Evolutionary conservation across 2,797 vertebrate genomes (phyloP).

Genomic region (Sphenodon punctatus): DNA sequence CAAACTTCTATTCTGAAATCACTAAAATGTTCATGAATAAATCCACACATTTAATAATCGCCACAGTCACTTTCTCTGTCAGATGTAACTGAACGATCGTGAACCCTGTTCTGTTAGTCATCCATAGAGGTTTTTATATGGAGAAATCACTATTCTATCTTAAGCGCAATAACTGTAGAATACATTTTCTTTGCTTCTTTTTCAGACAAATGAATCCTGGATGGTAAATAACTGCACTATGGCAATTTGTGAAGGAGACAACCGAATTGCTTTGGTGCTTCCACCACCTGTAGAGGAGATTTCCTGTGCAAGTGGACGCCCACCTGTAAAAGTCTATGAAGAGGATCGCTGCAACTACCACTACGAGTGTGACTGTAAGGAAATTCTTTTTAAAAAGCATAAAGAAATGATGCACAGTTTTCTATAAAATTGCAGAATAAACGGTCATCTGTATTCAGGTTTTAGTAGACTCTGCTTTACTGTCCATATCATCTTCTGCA

Average conservation of each 20-base stretch:
- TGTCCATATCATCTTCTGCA: neutral
- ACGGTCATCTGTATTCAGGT: neutral
- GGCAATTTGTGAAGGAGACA: conserved; percentile 61
- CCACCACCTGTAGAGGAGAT: conserved; percentile 72
- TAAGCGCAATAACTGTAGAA: neutral
- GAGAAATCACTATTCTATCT: neutral
- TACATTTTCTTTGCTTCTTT: neutral
- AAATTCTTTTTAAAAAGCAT: neutral
- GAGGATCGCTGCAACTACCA: conserved; percentile 71
- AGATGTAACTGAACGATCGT: neutral
- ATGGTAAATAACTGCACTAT: conserved; percentile 55
- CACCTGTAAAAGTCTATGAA: conserved; percentile 75
- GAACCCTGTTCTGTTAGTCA: neutral
- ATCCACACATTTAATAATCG: neutral
- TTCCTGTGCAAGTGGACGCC: conserved; percentile 75
- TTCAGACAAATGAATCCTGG: conserved; percentile 72
- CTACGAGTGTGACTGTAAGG: conserved; percentile 86
- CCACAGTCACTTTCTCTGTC: neutral
- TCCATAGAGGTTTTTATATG: neutral
- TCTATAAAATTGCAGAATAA: neutral
- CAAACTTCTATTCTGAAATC: neutral
- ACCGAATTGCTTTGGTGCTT: conserved; percentile 70
- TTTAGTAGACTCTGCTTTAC: neutral
- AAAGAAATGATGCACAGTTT: neutral
- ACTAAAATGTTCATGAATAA: neutral